A percentile compares a stretch with the other conserved stretches of the same genome.
These are phyloP conservation scores for Notocelia uddmanniana DNA, from an alignment of 2,888 invertebrate genomes.

Conservation along the genomic window DNA sequence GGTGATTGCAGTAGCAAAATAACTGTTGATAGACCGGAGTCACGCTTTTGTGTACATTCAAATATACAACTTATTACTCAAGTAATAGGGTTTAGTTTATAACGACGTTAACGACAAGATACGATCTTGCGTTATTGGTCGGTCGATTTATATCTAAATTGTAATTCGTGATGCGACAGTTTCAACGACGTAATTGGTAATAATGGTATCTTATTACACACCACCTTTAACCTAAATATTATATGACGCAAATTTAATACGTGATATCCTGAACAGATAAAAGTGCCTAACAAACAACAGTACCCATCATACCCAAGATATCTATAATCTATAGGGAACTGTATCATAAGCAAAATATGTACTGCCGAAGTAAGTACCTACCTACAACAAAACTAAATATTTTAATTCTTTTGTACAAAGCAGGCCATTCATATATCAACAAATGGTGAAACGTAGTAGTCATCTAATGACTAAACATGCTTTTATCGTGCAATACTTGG, in stretches of 20 bases:
- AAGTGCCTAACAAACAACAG: background rate
- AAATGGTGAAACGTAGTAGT: background rate
- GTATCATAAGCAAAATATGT: too few relatives aligned
- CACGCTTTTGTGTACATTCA: background rate
- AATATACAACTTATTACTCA: background rate
- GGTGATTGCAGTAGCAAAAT: background rate
- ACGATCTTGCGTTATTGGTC: background rate
- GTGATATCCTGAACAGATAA: background rate
- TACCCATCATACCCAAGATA: background rate
- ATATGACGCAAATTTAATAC: background rate
- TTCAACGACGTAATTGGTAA: constrained; percentile 11
- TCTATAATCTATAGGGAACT: background rate
- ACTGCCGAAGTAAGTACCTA: too few relatives aligned
- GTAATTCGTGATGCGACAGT: constrained; percentile 16
- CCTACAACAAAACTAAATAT: too few relatives aligned
- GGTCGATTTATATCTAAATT: constrained; percentile 19
- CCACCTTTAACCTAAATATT: constrained; percentile 13
- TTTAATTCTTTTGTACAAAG: background rate
- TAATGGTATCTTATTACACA: constrained; percentile 10
- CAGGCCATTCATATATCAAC: background rate
- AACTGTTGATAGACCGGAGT: background rate
- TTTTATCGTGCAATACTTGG: constrained; percentile 22
- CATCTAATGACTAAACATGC: constrained; percentile 16
- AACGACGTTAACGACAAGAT: background rate
- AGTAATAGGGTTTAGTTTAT: background rate